Percentiles rank a stretch among this genome's conserved stretches.
Evolutionary conservation across 2,888 invertebrate genomes (phyloP).

Genomic region (Poecilus cupreus): DNA sequence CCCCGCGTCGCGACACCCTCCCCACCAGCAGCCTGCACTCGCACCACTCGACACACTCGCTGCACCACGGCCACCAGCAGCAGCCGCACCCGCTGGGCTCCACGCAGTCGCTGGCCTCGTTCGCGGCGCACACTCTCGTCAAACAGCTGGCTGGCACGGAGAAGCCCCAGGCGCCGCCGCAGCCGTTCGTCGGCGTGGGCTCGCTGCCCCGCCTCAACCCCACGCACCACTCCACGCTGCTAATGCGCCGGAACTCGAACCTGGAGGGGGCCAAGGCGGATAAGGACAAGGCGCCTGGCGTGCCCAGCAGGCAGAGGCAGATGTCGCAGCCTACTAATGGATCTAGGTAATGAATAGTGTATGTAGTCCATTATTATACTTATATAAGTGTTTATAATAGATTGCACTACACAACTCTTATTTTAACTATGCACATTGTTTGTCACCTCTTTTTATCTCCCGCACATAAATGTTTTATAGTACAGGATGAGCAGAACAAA

Average conservation of each 20-base stretch:
- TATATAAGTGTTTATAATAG: not conserved
- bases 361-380: not conserved
- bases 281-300: slow-evolving; percentile 61
- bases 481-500: too few relatives aligned
- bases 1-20: slow-evolving; percentile 69
- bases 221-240: slow-evolving; percentile 76
- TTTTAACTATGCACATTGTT: too few relatives aligned
- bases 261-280: slow-evolving; percentile 66
- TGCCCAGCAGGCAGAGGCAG: slow-evolving; percentile 64
- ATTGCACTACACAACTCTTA: too few relatives aligned
- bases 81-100: not conserved
- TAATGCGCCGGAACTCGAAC: slow-evolving; percentile 76
- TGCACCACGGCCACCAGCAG: slow-evolving; percentile 48
- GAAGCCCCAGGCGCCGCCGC: slow-evolving; percentile 2
- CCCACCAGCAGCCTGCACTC: not conserved
- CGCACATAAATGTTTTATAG: too few relatives aligned
- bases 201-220: slow-evolving; percentile 73
- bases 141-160: slow-evolving; percentile 3
- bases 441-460: too few relatives aligned
- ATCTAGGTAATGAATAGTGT: slow-evolving; percentile 64
- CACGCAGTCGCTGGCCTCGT: slow-evolving; percentile 53
- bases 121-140: slow-evolving; percentile 42
- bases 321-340: slow-evolving; percentile 68
- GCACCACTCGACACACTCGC: slow-evolving; percentile 54
- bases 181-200: slow-evolving; percentile 63